phyloP scores from a whole-genome alignment of 2,888 invertebrate genomes.

The Tridacna gigas region DNA sequence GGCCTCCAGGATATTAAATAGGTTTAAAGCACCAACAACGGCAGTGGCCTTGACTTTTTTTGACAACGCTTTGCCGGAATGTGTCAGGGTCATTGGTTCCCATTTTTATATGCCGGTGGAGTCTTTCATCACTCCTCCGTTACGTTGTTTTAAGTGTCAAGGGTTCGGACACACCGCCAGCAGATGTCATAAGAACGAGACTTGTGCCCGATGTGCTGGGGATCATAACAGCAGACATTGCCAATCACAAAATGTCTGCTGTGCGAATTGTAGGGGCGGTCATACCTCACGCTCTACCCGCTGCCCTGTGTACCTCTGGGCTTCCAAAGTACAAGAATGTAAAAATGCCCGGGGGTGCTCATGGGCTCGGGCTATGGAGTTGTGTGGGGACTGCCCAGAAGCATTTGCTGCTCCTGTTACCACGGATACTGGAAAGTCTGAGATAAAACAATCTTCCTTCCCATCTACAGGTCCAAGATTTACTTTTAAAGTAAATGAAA shows the following conservation, averaged over 20 bases:
- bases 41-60: neutral
- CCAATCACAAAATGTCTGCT: too few relatives aligned
- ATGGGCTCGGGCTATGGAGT: slow-evolving; percentile 1
- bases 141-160: neutral
- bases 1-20: neutral
- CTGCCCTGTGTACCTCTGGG: neutral
- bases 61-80: neutral
- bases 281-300: neutral
- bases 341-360: slow-evolving; percentile 5
- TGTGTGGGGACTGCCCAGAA: too few relatives aligned
- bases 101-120: neutral
- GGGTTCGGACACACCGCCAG: neutral
- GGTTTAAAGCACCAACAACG: neutral
- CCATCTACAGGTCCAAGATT: too few relatives aligned
- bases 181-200: neutral
- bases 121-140: neutral
- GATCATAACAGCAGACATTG: neutral
- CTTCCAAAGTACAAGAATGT: neutral
- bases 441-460: too few relatives aligned
- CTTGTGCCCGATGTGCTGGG: slow-evolving; percentile 2
- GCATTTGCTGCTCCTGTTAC: too few relatives aligned
- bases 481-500: too few relatives aligned
- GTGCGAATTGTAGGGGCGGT: too few relatives aligned
- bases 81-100: neutral
- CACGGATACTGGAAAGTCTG: too few relatives aligned